Conservation (phyloP, 2,113 vertebrate species). For the Larimichthys polyactis region DNA sequence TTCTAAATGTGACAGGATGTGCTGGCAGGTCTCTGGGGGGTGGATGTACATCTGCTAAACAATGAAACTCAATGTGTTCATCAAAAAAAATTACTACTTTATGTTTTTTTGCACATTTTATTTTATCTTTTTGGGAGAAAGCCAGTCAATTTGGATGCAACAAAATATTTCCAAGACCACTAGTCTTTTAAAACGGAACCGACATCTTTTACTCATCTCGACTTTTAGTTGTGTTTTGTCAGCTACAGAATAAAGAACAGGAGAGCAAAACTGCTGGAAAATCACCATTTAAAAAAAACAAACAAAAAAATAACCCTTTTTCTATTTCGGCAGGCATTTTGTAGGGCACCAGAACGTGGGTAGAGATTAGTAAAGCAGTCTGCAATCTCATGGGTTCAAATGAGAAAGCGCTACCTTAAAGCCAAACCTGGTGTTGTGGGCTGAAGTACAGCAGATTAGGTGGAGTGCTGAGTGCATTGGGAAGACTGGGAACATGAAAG, state of each 20-base stretch:
- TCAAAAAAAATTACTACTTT: too few species aligned
- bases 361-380: background rate
- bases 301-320: background rate
- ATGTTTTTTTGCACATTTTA: background rate
- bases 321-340: background rate
- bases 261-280: background rate
- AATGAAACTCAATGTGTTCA: background rate
- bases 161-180: background rate
- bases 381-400: background rate
- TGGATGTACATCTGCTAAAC: background rate
- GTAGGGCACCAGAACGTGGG: background rate
- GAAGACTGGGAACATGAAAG: slow-evolving; percentile 37
- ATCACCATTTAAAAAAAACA: background rate
- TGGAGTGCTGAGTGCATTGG: slow-evolving; percentile 9
- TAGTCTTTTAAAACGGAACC: background rate
- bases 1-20: background rate
- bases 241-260: background rate
- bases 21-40: too few species aligned
- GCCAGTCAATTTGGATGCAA: background rate
- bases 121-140: background rate
- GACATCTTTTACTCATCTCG: background rate
- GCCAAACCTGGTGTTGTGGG: slow-evolving; percentile 36
- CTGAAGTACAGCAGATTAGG: slow-evolving; percentile 9
- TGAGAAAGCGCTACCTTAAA: slow-evolving; percentile 12
- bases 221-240: background rate